phyloP scores from a whole-genome alignment of 2,888 invertebrate species.

The Schizotus pectinicornis region DNA sequence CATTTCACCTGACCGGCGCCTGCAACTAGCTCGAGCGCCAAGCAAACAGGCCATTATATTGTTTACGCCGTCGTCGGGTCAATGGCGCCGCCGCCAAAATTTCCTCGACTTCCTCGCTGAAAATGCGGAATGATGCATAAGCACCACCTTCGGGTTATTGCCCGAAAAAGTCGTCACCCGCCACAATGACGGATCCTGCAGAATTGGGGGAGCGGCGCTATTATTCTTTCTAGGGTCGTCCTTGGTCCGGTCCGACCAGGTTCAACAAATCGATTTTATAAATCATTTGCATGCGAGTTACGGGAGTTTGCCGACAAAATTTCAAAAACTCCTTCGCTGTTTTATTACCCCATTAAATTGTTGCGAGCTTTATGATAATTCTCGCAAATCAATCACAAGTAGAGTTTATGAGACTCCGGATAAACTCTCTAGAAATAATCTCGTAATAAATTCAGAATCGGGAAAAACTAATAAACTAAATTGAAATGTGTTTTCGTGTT shows the following conservation, averaged over 20 bases:
- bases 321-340: conserved; percentile 24
- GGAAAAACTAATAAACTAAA: too few species aligned
- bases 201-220: too few species aligned
- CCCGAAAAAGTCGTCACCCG: too few species aligned
- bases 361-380: conserved; percentile 28
- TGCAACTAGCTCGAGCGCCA: conserved; percentile 2
- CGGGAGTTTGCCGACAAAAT: conserved; percentile 19
- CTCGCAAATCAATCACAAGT: conserved; percentile 25
- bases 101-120: too few species aligned
- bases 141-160: too few species aligned
- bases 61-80: conserved; percentile 8
- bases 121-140: too few species aligned
- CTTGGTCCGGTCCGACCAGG: conserved; percentile 9
- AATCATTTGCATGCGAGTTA: conserved; percentile 25
- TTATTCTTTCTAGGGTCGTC: background rate
- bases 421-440: conserved; percentile 11
- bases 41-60: conserved; percentile 13
- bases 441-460: conserved; percentile 5
- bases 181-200: too few species aligned
- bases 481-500: too few species aligned
- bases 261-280: conserved; percentile 24
- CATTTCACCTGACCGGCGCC: conserved; percentile 12
- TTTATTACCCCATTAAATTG: conserved; percentile 26
- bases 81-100: background rate
- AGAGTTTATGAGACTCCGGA: conserved; percentile 12